These are phyloP conservation scores for Formicarius rufipectus DNA, from an alignment of 2,113 vertebrate genomes.

Conservation along the genomic window DNA sequence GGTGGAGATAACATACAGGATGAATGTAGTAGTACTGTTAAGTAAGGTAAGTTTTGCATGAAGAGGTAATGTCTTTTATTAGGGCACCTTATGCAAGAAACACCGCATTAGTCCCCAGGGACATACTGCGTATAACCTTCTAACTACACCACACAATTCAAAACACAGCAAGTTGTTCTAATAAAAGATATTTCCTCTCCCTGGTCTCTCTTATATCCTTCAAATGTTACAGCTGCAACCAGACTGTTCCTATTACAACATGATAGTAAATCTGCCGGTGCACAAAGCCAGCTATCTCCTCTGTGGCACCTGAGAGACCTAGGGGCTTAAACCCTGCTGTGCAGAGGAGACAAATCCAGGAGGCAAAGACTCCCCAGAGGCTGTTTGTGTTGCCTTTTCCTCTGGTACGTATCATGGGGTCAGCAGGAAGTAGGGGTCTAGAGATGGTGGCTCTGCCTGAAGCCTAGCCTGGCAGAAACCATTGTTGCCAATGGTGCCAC, in stretches of 20 bases:
- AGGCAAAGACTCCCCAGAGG: accelerated
- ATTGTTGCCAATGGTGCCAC: accelerated
- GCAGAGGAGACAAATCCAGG: not conserved
- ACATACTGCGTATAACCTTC: not conserved
- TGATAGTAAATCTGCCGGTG: not conserved
- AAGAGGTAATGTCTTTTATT: not conserved
- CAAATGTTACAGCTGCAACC: not conserved
- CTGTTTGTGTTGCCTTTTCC: not conserved
- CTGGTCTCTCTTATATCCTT: not conserved
- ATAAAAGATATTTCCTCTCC: conserved; percentile 5
- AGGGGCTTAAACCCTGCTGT: not conserved
- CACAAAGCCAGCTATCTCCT: not conserved
- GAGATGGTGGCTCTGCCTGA: not conserved
- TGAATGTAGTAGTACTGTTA: not conserved
- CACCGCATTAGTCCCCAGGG: not conserved
- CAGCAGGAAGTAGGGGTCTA: not conserved
- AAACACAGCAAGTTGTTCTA: not conserved
- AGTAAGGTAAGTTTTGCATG: not conserved
- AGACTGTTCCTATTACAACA: not conserved
- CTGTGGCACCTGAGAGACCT: not conserved
- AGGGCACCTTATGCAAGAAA: not conserved
- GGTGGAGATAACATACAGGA: not conserved
- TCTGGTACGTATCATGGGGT: accelerated
- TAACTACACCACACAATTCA: conserved; percentile 9
- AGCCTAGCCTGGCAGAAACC: not conserved